Conservation (phyloP, 2,797 vertebrate species). For the Chlorospingus flavigularis region DNA sequence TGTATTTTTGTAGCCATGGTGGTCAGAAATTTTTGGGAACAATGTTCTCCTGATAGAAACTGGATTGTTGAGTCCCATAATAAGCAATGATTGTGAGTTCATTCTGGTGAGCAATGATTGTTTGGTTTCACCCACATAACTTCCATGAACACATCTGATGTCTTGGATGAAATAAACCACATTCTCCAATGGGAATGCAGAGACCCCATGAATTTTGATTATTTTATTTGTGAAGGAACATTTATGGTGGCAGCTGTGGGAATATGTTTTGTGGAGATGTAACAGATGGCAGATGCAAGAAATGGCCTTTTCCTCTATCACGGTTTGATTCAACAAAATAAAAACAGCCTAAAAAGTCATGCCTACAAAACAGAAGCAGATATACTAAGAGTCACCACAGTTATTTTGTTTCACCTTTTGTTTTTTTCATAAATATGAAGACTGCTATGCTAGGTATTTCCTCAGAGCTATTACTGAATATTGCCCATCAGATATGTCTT, state of each 20-base stretch:
- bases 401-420: background rate
- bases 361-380: background rate
- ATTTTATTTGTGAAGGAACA: background rate
- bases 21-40: background rate
- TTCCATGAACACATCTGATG: background rate
- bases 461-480: background rate
- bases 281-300: conserved; percentile 29
- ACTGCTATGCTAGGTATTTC: background rate
- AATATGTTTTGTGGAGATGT: background rate
- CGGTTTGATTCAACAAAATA: background rate
- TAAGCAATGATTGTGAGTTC: background rate
- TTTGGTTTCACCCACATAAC: conserved; percentile 24
- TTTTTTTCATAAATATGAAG: background rate
- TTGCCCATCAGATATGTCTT: background rate
- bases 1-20: background rate
- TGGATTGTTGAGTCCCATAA: background rate
- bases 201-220: background rate
- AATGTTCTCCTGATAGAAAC: background rate
- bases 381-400: background rate
- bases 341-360: background rate
- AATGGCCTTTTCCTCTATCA: background rate
- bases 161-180: conserved; percentile 2
- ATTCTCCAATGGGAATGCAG: background rate
- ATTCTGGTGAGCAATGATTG: background rate
- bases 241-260: background rate